Evolutionary conservation across 2,797 vertebrate species (phyloP), one percentile per base, ranked within the genome.

Genomic region (Chiroxiphia lanceolata): DNA sequence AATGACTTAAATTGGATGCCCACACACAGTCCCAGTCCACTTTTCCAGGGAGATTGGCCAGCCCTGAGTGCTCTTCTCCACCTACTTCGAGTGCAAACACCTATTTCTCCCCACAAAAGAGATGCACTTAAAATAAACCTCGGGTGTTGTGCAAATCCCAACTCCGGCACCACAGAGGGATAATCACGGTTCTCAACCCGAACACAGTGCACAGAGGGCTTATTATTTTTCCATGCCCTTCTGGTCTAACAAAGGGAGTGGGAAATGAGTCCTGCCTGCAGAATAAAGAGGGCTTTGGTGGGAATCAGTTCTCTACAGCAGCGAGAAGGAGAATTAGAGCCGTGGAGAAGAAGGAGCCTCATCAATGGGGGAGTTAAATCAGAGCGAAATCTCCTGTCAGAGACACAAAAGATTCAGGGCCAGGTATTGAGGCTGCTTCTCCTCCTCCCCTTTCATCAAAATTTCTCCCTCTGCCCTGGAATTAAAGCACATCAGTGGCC

Each of bases 51-150:
- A 92, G 69, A 75, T 88, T 25, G 56, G 87, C 50, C 27, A 87
- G 36, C 31, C 31, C 70, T 60, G 61, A 33, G 61, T 57, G 79
- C 84, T 85, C 63, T 68, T 77, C 59, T 82, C 50, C 47, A 22
- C 48, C 89, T 78, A 15, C 71, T 81, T 69, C 42, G 75, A 87
- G 82, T 7, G n/a, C n/a, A 87, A 95, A 92, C 65, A 68, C 27
- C 57, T 59, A 27, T 93, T 93, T 85, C 44, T 85, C 45, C 85
- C 60, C 77, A 84, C 67, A 64, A 23, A 71, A 75, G 60, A 65
- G 83, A 86, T 6, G 44, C 50, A 75, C 85, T 91, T 82, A 60
- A 95, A 96, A 92, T 87, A 89, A 96, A 94, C 56, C 10, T 5
- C 18, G 0, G 0, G 57, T 36, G 75, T 27, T 0, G 3, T 44